phyloP scores from a whole-genome alignment of 2,797 vertebrate species.

The Halcyon smyrnensis region DNA sequence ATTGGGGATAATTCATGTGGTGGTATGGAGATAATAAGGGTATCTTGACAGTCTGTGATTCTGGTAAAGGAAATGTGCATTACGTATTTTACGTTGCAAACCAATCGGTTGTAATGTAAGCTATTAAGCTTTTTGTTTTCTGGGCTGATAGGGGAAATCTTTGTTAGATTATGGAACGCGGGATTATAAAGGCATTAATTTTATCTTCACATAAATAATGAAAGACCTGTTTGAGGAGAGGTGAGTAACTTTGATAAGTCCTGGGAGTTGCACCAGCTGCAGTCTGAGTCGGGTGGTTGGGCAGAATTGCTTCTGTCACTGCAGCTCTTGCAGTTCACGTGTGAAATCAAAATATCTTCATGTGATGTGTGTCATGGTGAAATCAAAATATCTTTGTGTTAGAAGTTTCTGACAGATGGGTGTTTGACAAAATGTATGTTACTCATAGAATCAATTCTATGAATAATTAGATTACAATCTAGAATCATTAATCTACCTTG shows the following conservation, averaged over 20 bases:
- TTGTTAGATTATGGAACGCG: not conserved
- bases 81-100: not conserved
- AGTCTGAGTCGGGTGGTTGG: not conserved
- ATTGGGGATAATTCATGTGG: rapidly evolving
- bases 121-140: not conserved
- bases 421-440: not conserved
- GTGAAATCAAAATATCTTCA: not conserved
- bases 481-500: not conserved
- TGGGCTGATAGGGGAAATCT: not conserved
- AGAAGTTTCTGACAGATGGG: not conserved
- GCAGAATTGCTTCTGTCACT: not conserved
- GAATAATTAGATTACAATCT: too few relatives aligned
- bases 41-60: not conserved
- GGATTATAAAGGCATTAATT: not conserved
- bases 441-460: too few relatives aligned
- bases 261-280: not conserved
- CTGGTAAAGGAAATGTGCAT: not conserved
- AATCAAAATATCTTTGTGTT: not conserved
- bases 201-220: not conserved
- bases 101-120: not conserved
- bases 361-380: not conserved
- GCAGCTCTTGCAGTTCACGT: not conserved
- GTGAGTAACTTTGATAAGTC: too few relatives aligned
- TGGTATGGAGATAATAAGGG: not conserved
- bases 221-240: not conserved